Percentiles rank a stretch among this genome's conserved stretches.
phyloP scores from a whole-genome alignment of 2,113 vertebrate species.

The Notothenia coriiceps region DNA sequence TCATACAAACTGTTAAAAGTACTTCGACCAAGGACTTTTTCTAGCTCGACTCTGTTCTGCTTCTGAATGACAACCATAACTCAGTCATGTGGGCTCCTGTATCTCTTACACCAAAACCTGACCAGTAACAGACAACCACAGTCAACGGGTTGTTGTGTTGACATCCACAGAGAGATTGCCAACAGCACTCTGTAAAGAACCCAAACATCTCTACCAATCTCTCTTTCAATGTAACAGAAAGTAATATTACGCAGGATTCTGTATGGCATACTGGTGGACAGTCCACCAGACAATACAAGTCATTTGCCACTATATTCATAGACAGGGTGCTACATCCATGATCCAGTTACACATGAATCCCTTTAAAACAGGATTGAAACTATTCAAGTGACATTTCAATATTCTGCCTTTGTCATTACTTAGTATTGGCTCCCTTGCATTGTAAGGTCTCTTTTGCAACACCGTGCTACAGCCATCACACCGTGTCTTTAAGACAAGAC shows the following conservation, averaged over 20 bases:
- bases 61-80: background rate
- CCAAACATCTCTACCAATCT: background rate
- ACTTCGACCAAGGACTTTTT: background rate
- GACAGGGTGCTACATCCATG: background rate
- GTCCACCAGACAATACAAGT: background rate
- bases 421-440: background rate
- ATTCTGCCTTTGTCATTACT: background rate
- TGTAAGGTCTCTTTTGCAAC: background rate
- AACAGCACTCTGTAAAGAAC: background rate
- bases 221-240: background rate
- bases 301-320: constrained; percentile 40
- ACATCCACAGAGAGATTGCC: constrained; percentile 17
- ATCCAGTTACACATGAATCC: constrained; percentile 34
- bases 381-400: constrained; percentile 34
- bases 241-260: background rate
- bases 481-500: background rate
- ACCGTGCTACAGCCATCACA: constrained; percentile 9
- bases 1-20: background rate
- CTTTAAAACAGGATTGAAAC: constrained; percentile 43
- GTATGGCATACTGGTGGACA: background rate
- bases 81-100: background rate
- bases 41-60: background rate
- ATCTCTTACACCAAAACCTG: constrained; percentile 10
- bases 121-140: constrained; percentile 22
- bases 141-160: constrained; percentile 10